Conservation (phyloP, 1,140 invertebrate species). For the Sitodiplosis mosellana region DNA sequence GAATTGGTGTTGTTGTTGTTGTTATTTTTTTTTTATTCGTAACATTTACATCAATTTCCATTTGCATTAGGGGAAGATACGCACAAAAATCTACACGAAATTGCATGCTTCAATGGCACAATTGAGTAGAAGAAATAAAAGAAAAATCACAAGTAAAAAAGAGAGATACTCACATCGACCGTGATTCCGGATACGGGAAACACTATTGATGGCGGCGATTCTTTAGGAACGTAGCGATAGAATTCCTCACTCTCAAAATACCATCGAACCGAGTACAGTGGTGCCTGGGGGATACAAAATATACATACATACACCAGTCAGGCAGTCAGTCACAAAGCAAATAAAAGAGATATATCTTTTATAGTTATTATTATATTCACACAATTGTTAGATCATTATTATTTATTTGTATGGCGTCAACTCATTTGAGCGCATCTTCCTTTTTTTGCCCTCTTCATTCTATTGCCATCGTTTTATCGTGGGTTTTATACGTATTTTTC, state of each 20-base stretch:
- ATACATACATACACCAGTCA: no score
- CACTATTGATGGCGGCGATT: constrained; percentile 46
- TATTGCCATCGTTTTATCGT: no score
- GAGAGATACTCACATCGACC: constrained; percentile 49
- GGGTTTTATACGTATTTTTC: no score
- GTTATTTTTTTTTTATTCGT: no score
- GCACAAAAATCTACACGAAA: no score
- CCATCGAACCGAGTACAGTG: constrained; percentile 69
- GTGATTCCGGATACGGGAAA: constrained; percentile 48
- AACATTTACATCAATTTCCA: no score
- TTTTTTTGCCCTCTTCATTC: no score
- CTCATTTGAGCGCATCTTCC: background rate
- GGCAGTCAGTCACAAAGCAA: background rate
- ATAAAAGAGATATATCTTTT: background rate
- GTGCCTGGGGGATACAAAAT: constrained; percentile 30
- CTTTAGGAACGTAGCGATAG: constrained; percentile 49
- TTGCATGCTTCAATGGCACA: no score
- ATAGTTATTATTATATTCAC: background rate
- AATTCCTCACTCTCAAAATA: constrained; percentile 63
- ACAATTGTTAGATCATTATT: background rate
- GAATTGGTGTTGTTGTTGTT: no score
- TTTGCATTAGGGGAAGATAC: no score
- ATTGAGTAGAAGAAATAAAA: no score
- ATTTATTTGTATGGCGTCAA: background rate
- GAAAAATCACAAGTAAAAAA: background rate